Conservation (phyloP, 1,140 invertebrate genomes). For the Thrips palmi region DNA sequence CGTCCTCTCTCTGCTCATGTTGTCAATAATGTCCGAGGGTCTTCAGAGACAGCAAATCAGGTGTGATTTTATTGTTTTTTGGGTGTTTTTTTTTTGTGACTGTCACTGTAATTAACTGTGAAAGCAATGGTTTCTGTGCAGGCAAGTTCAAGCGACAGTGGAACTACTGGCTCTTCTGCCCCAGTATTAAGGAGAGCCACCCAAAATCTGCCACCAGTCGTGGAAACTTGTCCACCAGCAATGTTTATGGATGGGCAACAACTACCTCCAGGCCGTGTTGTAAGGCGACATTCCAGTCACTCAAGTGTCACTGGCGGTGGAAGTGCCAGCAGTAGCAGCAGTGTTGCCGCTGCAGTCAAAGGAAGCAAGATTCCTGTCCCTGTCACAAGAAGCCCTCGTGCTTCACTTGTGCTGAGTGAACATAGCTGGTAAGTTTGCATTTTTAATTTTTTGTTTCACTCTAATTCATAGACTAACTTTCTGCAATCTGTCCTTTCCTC, state of each 20-base stretch:
- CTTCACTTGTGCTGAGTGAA: conserved; percentile 13
- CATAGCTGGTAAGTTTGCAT: conserved; percentile 10
- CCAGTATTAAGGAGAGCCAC: neutral
- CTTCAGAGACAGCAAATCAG: neutral
- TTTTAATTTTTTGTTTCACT: neutral
- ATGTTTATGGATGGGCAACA: neutral
- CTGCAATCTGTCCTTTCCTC: neutral
- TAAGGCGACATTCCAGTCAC: neutral
- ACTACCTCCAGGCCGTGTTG: neutral
- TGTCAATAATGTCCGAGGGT: conserved; percentile 10
- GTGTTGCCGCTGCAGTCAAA: conserved; percentile 12
- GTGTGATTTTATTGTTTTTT: neutral
- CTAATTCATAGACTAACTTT: neutral
- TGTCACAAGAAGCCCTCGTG: conserved; percentile 14
- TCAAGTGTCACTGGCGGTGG: conserved; percentile 5
- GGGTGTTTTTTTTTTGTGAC: neutral
- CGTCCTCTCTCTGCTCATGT: conserved; percentile 15
- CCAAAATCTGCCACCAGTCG: neutral
- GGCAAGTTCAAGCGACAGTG: neutral
- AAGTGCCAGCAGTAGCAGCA: too few species aligned
- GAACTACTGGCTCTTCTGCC: neutral
- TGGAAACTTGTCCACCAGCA: neutral
- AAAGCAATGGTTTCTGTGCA: neutral
- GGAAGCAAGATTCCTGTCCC: conserved; percentile 16
- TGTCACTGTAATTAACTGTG: neutral